Evolutionary conservation across 2,888 invertebrate species (phyloP), one percentile per base, ranked within the genome.

Genomic region (Clunio marinus): DNA sequence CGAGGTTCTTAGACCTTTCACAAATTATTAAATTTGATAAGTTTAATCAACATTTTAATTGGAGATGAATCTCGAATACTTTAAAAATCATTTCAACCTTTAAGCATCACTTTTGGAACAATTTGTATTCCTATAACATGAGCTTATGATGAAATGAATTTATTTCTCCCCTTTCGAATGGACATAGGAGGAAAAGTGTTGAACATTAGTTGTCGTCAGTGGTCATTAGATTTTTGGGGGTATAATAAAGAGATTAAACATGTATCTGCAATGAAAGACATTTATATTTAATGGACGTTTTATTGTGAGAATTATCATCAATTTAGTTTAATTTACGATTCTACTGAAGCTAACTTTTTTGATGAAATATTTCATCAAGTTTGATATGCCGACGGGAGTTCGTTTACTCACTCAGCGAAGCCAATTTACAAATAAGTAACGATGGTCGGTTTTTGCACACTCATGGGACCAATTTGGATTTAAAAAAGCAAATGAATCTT

Each of bases 261-360:
- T 7, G 15, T 17, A 51, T 5, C 51, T 17, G 51, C 24, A 20
- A 17, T 51, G 51, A 51, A 17, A 51, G 20, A 22, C 4, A 51
- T 41, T 15, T n/a, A 10, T 15, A 51, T 51, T 32, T 51, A 51
- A 51, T 51, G 51, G 13, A 7, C 20, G 17, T 51, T 65, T 65
- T 15, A 63, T 28, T 65, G 20, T 46, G 15, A 28, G 28, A 65
- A 65, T 46, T 65, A 65, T 27, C 46, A 65, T 65, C 46, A 65
- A 63, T 63, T 45, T 45, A 63, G 27, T 63, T 63, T 37, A 63
- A 46, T 65, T 65, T 65, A 65, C 13, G 27, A 17, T 13, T 8
- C n/a, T 35, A 15, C 20, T 4, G 24, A 10, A 27, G 25, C 27
- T 58, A 13, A 2, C 8, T 24, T 17, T 41, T 62, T n/a, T n/a